A percentile compares a stretch with the other conserved stretches of the same genome.
Conservation (phyloP, 2,113 vertebrate genomes). For the Ibidorhyncha struthersii region DNA sequence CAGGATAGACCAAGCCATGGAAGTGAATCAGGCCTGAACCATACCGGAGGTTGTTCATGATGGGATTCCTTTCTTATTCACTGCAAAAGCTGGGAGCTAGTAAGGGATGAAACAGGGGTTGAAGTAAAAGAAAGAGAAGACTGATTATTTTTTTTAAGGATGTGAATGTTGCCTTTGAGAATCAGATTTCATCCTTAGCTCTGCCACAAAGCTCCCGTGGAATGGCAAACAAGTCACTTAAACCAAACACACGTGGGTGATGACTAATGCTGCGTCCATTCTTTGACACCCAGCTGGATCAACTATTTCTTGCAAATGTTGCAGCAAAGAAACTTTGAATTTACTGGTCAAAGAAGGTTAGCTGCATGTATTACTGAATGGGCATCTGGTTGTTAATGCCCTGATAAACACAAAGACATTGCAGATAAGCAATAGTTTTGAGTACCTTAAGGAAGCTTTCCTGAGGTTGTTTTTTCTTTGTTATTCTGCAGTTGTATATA, state of each 20-base stretch:
- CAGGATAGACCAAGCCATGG: background rate
- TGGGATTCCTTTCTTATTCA: background rate
- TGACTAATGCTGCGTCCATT: background rate
- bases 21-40: background rate
- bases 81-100: background rate
- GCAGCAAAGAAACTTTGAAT: background rate
- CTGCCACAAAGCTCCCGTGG: background rate
- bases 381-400: background rate
- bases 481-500: background rate
- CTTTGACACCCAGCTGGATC: background rate
- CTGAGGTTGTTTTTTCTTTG: background rate
- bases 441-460: background rate
- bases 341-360: background rate
- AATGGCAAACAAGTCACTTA: background rate
- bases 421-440: background rate
- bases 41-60: background rate
- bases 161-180: background rate
- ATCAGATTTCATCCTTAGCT: background rate
- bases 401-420: background rate
- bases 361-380: background rate
- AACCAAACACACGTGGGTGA: fast-evolving
- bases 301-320: background rate
- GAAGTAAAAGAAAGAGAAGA: background rate
- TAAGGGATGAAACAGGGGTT: background rate
- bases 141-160: background rate